These are phyloP conservation scores for Ciconia nigra DNA, from an alignment of 2,797 vertebrate genomes.

Conservation along the genomic window DNA sequence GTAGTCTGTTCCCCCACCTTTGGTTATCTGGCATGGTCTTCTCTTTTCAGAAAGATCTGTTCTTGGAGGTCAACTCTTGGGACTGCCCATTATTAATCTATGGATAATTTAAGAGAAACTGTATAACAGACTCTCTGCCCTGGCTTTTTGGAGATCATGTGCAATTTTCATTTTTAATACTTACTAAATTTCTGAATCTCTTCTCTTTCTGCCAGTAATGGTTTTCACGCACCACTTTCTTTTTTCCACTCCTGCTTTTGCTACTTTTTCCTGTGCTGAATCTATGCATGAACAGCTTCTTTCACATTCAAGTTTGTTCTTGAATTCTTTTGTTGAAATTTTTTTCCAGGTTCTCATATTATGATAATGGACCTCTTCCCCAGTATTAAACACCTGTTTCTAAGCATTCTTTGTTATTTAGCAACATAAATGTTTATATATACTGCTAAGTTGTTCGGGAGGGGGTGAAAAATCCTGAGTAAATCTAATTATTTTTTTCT, in stretches of 20 bases:
- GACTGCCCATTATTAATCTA: not conserved
- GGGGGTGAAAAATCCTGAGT: not conserved
- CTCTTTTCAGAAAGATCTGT: not conserved
- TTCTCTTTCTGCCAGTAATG: not conserved
- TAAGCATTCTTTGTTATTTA: not conserved
- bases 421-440: not conserved
- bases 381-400: not conserved
- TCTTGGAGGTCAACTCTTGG: not conserved
- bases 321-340: not conserved
- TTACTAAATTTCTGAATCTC: not conserved
- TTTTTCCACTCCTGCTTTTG: not conserved
- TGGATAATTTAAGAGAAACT: not conserved
- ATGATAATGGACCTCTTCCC: not conserved
- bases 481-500: not conserved
- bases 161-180: not conserved
- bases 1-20: not conserved
- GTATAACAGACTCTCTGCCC: not conserved
- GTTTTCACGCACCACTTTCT: not conserved
- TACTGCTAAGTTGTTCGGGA: not conserved
- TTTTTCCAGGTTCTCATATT: not conserved
- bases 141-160: not conserved
- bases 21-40: not conserved
- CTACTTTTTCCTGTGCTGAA: constrained; percentile 6
- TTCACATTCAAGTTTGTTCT: not conserved
- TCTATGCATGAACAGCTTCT: constrained; percentile 36